phyloP scores from a whole-genome alignment of 37 sponge, comb jelly and placozoan genomes.

The Diacarnus erythraeanus region DNA sequence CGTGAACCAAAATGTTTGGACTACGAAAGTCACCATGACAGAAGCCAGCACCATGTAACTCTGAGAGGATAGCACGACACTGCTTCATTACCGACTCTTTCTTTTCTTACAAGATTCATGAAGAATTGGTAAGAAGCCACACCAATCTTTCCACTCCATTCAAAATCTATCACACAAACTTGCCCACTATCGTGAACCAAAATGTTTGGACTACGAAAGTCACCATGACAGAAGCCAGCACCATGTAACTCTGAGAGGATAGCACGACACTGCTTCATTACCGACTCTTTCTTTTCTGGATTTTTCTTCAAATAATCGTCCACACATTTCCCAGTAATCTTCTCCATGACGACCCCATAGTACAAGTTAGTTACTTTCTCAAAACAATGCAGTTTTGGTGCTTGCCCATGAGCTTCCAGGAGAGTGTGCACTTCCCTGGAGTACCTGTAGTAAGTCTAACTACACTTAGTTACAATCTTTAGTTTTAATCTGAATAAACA shows the following conservation, averaged over 20 bases:
- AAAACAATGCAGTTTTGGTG: neutral
- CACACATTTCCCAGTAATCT: neutral
- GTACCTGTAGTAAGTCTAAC: too few species aligned
- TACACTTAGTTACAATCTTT: too few species aligned
- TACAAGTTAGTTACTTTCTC: neutral
- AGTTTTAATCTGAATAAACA: too few species aligned
- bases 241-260: neutral
- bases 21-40: neutral
- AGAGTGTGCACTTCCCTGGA: neutral
- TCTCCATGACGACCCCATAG: neutral
- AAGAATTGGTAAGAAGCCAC: neutral
- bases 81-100: neutral
- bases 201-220: neutral
- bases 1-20: neutral
- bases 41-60: neutral
- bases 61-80: neutral
- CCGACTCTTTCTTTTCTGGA: neutral
- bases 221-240: neutral
- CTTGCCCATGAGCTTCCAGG: neutral
- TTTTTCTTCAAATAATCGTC: neutral
- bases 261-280: neutral
- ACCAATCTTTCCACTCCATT: neutral
- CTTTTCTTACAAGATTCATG: neutral
- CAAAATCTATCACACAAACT: neutral
- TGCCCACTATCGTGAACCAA: neutral